Evolutionary conservation across 2,797 vertebrate genomes (phyloP).

Genomic region (Sternotherus odoratus): DNA sequence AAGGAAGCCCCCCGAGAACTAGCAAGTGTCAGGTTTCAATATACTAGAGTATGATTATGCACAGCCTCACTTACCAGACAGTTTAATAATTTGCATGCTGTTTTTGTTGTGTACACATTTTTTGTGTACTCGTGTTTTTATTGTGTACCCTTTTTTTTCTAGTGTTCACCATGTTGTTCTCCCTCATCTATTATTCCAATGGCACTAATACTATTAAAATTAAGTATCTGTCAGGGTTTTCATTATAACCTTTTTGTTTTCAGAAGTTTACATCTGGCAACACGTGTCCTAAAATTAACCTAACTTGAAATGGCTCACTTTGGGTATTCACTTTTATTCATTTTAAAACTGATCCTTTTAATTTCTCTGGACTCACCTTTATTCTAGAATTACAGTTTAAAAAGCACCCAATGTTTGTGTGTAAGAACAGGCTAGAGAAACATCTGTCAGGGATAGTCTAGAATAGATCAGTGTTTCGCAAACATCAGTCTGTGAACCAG

Average conservation of each 20-base stretch:
- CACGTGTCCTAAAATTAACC: background rate
- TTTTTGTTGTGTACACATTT: background rate
- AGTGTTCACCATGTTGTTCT: fast-evolving
- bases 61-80: background rate
- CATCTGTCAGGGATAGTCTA: background rate
- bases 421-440: background rate
- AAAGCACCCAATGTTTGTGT: background rate
- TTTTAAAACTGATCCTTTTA: background rate
- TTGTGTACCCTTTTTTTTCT: background rate
- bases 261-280: background rate
- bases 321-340: background rate
- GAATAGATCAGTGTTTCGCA: too few relatives aligned
- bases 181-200: background rate
- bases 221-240: background rate
- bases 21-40: background rate
- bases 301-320: background rate
- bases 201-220: background rate
- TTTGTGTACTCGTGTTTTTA: background rate
- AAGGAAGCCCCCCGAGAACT: background rate
- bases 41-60: fast-evolving
- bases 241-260: background rate
- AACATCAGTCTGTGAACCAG: background rate
- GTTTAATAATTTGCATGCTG: background rate
- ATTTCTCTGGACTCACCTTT: background rate
- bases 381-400: background rate